Conservation (phyloP, 2,113 vertebrate species). For the Rhinolophus sinicus region DNA sequence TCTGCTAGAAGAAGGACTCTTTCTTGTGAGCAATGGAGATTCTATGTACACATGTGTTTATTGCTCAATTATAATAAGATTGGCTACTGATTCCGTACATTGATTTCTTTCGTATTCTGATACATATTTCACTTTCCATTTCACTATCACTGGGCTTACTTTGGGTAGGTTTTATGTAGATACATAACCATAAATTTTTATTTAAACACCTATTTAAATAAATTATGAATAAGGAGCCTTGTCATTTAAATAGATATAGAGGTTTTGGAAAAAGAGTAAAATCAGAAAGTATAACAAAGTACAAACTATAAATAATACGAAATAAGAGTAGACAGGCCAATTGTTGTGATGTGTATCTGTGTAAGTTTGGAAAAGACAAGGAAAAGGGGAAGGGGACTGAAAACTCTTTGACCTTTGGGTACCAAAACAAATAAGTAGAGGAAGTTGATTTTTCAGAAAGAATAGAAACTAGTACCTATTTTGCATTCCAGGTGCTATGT, state of each 20-base stretch:
- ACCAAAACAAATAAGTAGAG: background rate
- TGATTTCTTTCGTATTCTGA: background rate
- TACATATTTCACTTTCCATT: background rate
- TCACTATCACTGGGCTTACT: background rate
- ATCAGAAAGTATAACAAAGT: background rate
- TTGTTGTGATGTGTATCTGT: background rate
- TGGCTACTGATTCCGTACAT: background rate
- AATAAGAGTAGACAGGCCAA: background rate
- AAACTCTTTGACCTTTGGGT: background rate
- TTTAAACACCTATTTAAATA: background rate
- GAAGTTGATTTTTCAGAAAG: background rate
- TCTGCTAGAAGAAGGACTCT: background rate
- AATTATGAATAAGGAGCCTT: background rate
- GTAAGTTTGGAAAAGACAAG: background rate
- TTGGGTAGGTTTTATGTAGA: background rate
- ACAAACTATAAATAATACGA: background rate
- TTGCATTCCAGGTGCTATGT: background rate
- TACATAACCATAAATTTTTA: background rate
- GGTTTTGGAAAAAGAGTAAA: background rate
- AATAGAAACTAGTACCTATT: background rate
- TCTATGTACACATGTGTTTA: background rate
- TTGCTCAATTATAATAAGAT: background rate
- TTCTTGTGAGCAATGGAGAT: background rate
- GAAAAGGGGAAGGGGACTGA: accelerated
- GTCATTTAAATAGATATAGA: background rate